These are phyloP conservation scores for Dynastes maya DNA, from an alignment of 2,888 invertebrate species.

Conservation along the genomic window DNA sequence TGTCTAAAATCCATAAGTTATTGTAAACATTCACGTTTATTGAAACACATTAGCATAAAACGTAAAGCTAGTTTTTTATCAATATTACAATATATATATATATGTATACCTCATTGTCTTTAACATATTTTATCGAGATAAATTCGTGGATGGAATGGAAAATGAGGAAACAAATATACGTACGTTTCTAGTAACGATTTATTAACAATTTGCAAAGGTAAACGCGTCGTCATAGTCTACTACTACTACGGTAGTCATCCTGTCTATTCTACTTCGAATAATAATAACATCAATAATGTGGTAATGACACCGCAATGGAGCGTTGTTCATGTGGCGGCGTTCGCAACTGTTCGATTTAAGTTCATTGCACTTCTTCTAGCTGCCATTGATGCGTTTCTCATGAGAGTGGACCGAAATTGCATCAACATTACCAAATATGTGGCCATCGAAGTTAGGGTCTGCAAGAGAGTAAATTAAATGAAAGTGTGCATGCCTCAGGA, in stretches of 20 bases:
- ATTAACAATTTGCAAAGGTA: constrained; percentile 29
- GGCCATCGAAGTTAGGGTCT: constrained; percentile 82
- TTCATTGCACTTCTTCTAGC: constrained; percentile 59
- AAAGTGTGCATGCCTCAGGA: constrained; percentile 18
- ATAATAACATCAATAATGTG: constrained; percentile 18
- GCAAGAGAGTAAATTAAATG: constrained; percentile 60
- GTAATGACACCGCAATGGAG: constrained; percentile 16
- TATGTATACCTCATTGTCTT: too few species aligned
- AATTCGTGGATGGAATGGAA: not conserved
- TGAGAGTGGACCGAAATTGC: constrained; percentile 80
- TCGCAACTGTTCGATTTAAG: constrained; percentile 41
- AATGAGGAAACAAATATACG: not conserved
- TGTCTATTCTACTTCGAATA: constrained; percentile 34
- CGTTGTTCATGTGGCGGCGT: constrained; percentile 35
- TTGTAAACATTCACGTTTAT: too few species aligned
- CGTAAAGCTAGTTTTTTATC: too few species aligned
- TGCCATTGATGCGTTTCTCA: constrained; percentile 73
- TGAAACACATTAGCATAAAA: too few species aligned
- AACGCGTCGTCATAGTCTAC: not conserved
- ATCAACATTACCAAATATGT: constrained; percentile 82
- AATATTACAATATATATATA: too few species aligned
- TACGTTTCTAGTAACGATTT: constrained; percentile 7
- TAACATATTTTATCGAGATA: not conserved
- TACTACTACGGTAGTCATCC: constrained; percentile 15
- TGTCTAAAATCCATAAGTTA: too few species aligned